Conservation (phyloP, 2,113 vertebrate species). For the Chrysemys picta region DNA sequence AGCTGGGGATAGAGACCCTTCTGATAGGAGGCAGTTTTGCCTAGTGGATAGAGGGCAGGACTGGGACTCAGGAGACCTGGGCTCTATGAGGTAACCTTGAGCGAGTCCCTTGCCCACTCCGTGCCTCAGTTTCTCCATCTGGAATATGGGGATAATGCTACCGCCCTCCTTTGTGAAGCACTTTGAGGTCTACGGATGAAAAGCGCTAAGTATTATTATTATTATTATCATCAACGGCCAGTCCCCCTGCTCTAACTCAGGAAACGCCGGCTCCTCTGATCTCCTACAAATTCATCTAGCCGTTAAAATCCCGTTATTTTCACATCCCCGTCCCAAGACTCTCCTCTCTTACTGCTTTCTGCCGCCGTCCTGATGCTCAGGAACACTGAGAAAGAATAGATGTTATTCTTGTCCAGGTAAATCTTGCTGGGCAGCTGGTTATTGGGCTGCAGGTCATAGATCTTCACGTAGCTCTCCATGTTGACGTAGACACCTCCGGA, state of each 20-base stretch:
- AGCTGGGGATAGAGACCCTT: neutral
- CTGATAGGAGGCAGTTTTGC: neutral
- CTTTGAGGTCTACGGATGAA: neutral
- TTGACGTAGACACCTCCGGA: constrained; percentile 12
- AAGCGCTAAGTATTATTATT: neutral
- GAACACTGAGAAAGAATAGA: constrained; percentile 42
- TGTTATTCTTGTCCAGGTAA: constrained; percentile 63
- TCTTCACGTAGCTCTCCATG: constrained; percentile 61
- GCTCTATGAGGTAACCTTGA: neutral
- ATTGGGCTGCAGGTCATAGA: neutral
- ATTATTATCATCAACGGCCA: neutral
- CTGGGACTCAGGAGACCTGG: neutral
- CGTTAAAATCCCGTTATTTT: too few species aligned
- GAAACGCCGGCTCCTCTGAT: neutral
- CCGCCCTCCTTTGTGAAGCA: neutral
- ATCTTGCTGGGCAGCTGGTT: constrained; percentile 2
- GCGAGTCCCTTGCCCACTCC: neutral
- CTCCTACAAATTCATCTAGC: neutral
- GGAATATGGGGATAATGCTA: neutral
- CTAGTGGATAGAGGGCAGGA: too few species aligned
- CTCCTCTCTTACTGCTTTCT: neutral
- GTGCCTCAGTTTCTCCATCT: neutral
- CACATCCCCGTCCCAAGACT: neutral
- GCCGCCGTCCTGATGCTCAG: neutral
- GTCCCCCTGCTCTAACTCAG: neutral